phyloP scores from a whole-genome alignment of 2,113 vertebrate genomes.

The Xiphophorus couchianus region DNA sequence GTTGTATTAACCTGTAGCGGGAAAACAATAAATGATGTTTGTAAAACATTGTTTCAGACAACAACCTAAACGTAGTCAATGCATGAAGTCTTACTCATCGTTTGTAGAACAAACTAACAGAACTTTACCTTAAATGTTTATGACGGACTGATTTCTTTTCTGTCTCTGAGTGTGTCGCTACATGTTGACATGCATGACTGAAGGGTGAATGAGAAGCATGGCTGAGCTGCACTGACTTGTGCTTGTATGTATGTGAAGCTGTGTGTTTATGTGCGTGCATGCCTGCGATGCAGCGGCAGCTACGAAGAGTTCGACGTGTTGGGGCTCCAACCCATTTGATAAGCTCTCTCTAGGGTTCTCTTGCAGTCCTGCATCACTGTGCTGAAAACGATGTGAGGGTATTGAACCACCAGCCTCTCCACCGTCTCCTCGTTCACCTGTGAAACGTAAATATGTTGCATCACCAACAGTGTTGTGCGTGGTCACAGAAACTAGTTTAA shows the following conservation, averaged over 20 bases:
- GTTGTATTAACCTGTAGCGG: slow-evolving; percentile 2
- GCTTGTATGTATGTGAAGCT: slow-evolving; percentile 34
- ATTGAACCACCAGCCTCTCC: slow-evolving; percentile 95
- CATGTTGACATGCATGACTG: slow-evolving; percentile 58
- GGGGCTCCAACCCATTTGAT: slow-evolving; percentile 99
- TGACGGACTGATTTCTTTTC: slow-evolving; percentile 15
- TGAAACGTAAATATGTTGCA: slow-evolving; percentile 34
- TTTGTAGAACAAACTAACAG: slow-evolving; percentile 29
- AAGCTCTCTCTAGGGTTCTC: slow-evolving; percentile 96
- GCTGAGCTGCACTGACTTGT: slow-evolving; percentile 38
- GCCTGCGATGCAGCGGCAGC: slow-evolving; percentile 55
- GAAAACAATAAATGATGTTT: not conserved
- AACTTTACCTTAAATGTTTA: slow-evolving; percentile 31
- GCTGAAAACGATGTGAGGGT: slow-evolving; percentile 98
- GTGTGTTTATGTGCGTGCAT: slow-evolving; percentile 31
- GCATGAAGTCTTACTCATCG: not conserved
- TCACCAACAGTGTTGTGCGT: not conserved
- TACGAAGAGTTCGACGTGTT: slow-evolving; percentile 90
- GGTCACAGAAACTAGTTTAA: not conserved
- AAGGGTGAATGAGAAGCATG: slow-evolving; percentile 49
- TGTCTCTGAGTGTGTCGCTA: slow-evolving; percentile 36
- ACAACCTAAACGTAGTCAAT: not conserved
- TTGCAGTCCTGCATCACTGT: slow-evolving; percentile 99
- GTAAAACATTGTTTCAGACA: not conserved
- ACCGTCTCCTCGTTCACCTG: slow-evolving; percentile 97